phyloP scores from a whole-genome alignment of 2,888 invertebrate species.

The Scrobipalpa atriplicella region DNA sequence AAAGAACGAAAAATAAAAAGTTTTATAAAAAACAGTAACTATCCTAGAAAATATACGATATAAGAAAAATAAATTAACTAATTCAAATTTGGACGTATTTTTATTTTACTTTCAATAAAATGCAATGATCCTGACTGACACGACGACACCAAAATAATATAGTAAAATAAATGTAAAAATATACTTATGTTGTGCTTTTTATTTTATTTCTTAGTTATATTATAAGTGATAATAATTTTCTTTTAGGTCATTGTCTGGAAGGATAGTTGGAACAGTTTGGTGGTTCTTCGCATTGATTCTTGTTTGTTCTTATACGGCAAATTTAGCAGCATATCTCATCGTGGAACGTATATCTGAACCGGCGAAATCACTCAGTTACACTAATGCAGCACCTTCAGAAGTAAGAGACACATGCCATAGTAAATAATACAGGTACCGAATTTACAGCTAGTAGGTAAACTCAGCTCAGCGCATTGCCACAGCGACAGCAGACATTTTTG shows the following conservation, averaged over 20 bases:
- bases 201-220: no score
- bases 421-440: slow-evolving; percentile 41
- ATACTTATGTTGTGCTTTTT: no score
- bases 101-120: no score
- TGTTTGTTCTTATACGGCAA: slow-evolving; percentile 99
- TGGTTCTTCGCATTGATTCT: slow-evolving; percentile 99
- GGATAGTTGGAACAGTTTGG: slow-evolving; percentile 99
- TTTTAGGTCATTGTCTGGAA: slow-evolving; percentile 90
- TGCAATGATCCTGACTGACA: no score
- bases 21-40: no score
- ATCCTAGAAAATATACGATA: no score
- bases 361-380: slow-evolving; percentile 87
- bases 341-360: slow-evolving; percentile 98
- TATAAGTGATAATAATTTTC: slow-evolving; percentile 54
- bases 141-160: no score
- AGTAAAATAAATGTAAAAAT: no score
- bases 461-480: slow-evolving; percentile 47
- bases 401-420: slow-evolving; percentile 80
- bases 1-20: no score
- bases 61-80: no score
- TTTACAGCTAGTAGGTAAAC: slow-evolving; percentile 41
- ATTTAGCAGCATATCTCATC: slow-evolving; percentile 98
- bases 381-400: slow-evolving; percentile 96
- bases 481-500: slow-evolving; percentile 49
- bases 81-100: no score